These are phyloP conservation scores for Drosophila mercatorum DNA, from an alignment of 2,888 invertebrate genomes.

Conservation along the genomic window DNA sequence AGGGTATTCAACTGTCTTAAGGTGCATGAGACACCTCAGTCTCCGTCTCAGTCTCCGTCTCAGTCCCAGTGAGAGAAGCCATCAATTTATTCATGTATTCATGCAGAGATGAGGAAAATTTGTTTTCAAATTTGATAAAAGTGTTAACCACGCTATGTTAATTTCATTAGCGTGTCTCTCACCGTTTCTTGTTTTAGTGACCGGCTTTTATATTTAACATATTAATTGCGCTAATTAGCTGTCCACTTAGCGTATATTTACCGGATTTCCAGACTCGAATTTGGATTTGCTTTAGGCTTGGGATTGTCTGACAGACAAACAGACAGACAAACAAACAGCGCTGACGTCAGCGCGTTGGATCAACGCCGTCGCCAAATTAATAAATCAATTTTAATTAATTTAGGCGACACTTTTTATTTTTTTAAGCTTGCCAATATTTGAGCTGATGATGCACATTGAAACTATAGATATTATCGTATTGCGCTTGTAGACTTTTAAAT, in stretches of 20 bases:
- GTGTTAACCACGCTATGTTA: slow-evolving; percentile 78
- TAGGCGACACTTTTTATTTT: slow-evolving; percentile 41
- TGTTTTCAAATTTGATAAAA: slow-evolving; percentile 73
- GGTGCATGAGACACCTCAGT: slow-evolving; percentile 5
- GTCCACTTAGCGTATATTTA: slow-evolving; percentile 76
- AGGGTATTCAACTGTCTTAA: slow-evolving; percentile 6
- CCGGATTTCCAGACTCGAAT: slow-evolving; percentile 47
- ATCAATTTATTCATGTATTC: slow-evolving; percentile 28
- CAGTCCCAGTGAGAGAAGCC: slow-evolving; percentile 2
- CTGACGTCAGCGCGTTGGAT: slow-evolving; percentile 51
- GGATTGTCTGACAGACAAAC: slow-evolving; percentile 25
- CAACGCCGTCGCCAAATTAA: slow-evolving; percentile 60
- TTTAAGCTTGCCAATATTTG: background rate
- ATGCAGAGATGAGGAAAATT: slow-evolving; percentile 55
- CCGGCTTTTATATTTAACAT: slow-evolving; percentile 53
- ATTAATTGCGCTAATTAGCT: slow-evolving; percentile 77
- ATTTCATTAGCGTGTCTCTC: slow-evolving; percentile 74
- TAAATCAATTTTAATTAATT: slow-evolving; percentile 72
- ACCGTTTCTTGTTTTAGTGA: slow-evolving; percentile 52
- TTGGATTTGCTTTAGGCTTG: background rate
- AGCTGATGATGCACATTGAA: background rate
- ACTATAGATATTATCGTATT: background rate
- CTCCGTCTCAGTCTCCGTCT: slow-evolving; percentile 1
- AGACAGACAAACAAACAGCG: background rate
- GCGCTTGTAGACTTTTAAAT: background rate